Percentiles rank a stretch among this genome's conserved stretches.
phyloP scores from a whole-genome alignment of 2,888 invertebrate species.

The Junonia oenone region DNA sequence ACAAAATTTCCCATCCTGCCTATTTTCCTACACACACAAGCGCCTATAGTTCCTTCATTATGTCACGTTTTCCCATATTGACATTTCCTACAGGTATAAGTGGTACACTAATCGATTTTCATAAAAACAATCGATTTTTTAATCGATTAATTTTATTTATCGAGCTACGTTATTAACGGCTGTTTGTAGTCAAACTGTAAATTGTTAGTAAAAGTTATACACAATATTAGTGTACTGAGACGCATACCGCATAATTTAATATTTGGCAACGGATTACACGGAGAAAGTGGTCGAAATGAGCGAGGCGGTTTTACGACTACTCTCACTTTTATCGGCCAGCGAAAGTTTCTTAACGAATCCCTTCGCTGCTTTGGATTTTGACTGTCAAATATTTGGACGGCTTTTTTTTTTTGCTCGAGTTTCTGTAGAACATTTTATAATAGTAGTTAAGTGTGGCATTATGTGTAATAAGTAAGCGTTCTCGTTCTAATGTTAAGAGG shows the following conservation, averaged over 20 bases:
- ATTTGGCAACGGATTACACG: constrained; percentile 25
- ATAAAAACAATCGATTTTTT: too few relatives aligned
- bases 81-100: background rate
- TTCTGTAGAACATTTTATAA: too few relatives aligned
- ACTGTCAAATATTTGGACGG: background rate
- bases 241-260: constrained; percentile 16
- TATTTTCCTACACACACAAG: background rate
- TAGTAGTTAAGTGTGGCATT: too few relatives aligned
- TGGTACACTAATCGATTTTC: too few relatives aligned
- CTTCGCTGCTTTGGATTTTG: constrained; percentile 16
- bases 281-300: constrained; percentile 30
- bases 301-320: constrained; percentile 27
- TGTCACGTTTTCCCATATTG: background rate
- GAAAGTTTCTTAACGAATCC: constrained; percentile 31
- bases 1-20: background rate
- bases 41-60: background rate
- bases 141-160: background rate
- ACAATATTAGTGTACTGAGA: constrained; percentile 4
- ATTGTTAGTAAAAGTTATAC: background rate
- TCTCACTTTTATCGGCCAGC: constrained; percentile 40
- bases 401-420: background rate
- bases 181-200: background rate
- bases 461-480: too few relatives aligned
- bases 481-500: too few relatives aligned
- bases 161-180: background rate